phyloP scores from a whole-genome alignment of 2,113 vertebrate genomes.

The Cranoglanis bouderius region DNA sequence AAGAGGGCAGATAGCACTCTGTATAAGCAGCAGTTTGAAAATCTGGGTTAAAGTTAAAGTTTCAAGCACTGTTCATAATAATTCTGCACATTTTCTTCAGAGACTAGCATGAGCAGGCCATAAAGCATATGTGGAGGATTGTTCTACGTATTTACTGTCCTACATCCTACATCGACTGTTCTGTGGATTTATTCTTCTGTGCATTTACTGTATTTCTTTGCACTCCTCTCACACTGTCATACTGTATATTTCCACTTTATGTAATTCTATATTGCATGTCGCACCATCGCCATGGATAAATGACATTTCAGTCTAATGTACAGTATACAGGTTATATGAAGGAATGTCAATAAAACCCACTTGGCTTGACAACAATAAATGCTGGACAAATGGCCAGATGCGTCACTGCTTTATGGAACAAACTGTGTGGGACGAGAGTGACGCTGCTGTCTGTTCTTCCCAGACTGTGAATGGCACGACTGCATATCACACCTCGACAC shows the following conservation, averaged over 20 bases:
- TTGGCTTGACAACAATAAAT: background rate
- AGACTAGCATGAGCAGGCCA: background rate
- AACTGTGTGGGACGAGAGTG: constrained; percentile 2
- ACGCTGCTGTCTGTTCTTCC: constrained; percentile 1
- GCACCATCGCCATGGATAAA: background rate
- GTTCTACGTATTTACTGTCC: background rate
- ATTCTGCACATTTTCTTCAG: background rate
- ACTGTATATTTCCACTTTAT: background rate
- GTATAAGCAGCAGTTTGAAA: background rate
- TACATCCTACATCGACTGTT: background rate
- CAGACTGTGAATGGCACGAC: background rate
- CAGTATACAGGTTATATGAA: background rate
- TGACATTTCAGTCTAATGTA: background rate
- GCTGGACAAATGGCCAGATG: constrained; percentile 10
- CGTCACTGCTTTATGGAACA: background rate
- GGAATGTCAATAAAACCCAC: background rate
- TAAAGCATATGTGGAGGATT: background rate
- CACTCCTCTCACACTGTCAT: background rate
- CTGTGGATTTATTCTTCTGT: background rate
- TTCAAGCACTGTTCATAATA: background rate
- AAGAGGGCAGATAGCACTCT: background rate
- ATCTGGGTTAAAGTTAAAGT: background rate
- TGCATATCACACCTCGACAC: background rate
- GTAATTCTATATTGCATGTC: background rate
- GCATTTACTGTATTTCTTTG: background rate